These are phyloP conservation scores for Hassar affinis DNA, from an alignment of 2,113 vertebrate genomes.

Conservation along the genomic window DNA sequence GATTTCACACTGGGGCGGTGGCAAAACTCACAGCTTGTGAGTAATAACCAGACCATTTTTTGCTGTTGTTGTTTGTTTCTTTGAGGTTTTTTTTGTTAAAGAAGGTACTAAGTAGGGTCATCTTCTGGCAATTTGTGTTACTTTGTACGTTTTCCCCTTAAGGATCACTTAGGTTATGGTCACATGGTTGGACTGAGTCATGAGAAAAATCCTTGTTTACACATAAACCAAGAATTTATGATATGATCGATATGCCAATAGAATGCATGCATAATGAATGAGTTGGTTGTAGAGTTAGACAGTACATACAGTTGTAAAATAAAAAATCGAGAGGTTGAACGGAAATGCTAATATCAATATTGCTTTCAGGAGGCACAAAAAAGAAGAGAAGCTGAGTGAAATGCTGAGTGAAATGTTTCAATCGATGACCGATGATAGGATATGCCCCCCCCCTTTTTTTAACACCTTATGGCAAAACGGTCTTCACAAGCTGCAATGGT, in stretches of 20 bases:
- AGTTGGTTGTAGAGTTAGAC: slow-evolving; percentile 15
- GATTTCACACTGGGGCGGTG: slow-evolving; percentile 66
- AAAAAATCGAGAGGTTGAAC: neutral
- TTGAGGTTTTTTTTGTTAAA: slow-evolving; percentile 48
- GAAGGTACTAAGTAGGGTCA: slow-evolving; percentile 25
- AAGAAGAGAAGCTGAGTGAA: neutral
- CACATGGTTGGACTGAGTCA: slow-evolving; percentile 6
- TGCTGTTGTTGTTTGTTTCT: slow-evolving; percentile 51
- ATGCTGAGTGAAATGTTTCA: slow-evolving; percentile 16
- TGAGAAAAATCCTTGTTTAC: neutral
- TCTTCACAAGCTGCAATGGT: slow-evolving; percentile 6
- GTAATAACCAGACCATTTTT: slow-evolving; percentile 52
- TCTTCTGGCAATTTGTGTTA: neutral
- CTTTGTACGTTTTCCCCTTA: slow-evolving; percentile 9
- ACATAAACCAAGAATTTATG: slow-evolving; percentile 28
- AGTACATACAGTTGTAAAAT: slow-evolving; percentile 25
- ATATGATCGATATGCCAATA: neutral
- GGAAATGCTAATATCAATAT: slow-evolving; percentile 30
- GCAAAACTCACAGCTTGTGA: slow-evolving; percentile 60
- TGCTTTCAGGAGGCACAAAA: slow-evolving; percentile 5
- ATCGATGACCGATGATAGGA: slow-evolving; percentile 2
- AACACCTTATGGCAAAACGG: slow-evolving; percentile 7
- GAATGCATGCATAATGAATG: slow-evolving; percentile 36
- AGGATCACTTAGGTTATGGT: slow-evolving; percentile 6
- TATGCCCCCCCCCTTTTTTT: neutral